These are phyloP conservation scores for Coelopa pilipes DNA, from an alignment of 2,888 invertebrate species.

Conservation along the genomic window DNA sequence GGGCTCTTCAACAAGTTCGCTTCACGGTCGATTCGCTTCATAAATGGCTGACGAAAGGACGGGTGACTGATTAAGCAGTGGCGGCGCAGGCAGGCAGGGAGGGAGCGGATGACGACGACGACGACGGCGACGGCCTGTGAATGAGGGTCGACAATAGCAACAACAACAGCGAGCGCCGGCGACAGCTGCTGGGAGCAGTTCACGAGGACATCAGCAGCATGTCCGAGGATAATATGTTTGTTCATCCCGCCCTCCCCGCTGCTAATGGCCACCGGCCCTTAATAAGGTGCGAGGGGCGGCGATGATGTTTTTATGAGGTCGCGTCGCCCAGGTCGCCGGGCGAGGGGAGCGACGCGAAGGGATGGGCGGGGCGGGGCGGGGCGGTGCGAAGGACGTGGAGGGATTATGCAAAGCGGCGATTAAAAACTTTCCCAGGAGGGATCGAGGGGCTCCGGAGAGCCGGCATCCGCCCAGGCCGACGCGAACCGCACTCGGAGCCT, in stretches of 20 bases:
- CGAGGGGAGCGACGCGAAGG: no score
- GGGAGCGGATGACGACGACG: neutral
- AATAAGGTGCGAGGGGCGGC: conserved; percentile 17
- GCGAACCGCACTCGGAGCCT: no score
- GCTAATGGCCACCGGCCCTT: neutral
- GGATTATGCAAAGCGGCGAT: no score
- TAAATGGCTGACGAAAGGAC: conserved; percentile 23
- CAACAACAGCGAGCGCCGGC: neutral
- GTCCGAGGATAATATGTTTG: conserved; percentile 24
- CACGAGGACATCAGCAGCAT: conserved; percentile 23
- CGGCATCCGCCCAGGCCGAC: no score
- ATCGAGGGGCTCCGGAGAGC: no score
- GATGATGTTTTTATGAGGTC: conserved; percentile 26
- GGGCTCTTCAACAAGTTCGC: conserved; percentile 46
- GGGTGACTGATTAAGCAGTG: conserved; percentile 36
- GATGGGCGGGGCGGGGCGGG: no score
- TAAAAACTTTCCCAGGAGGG: no score
- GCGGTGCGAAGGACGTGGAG: no score
- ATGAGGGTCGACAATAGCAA: conserved; percentile 20
- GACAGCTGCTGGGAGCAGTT: conserved; percentile 28
- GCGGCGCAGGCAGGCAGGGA: conserved; percentile 20
- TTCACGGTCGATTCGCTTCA: conserved; percentile 48
- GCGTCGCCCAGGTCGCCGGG: neutral
- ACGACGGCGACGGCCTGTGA: conserved; percentile 21
- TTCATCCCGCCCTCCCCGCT: neutral